Evolutionary conservation across 2,797 vertebrate genomes (phyloP), one percentile per base, ranked within the genome.

Genomic region (Triplophysa yarkandensis): DNA sequence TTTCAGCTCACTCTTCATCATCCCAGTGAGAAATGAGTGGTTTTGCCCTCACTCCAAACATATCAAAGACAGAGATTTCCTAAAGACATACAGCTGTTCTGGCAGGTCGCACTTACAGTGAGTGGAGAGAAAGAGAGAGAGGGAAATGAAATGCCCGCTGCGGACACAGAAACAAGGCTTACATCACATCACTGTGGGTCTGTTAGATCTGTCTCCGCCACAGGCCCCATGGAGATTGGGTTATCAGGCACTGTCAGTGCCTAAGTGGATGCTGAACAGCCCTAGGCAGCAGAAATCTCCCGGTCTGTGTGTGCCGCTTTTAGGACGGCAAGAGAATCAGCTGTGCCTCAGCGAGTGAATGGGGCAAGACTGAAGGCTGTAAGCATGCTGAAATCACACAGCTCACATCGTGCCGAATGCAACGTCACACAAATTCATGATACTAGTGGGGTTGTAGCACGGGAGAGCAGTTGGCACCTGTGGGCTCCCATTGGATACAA

Each of bases 321-420:
- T 90, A 90, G 89, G 85, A 83, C 85, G 88, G 85, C 85, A 69
- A 82, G 80, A 82, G 87, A 91, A 89, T 90, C 86, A 87, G 88
- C 88, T 70, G 63, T 61, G 86, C 87, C 85, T 90, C 84, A 86
- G 85, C 83, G 84, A 84, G 46, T 54, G 43, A 28, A 74, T 14
- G 58, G 67, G 62, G 62, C 74, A 41, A 32, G 36, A 50, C 39
- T 57, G 36, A 44, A 23, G 36, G 21, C 30, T 73, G 77, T 41
- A 63, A 52, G 63, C 19, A 58, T 43, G 88, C 87, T 84, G 85
- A 89, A 89, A 90, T 83, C 86, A 85, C 81, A 84, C 81, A 81
- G 84, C 86, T 86, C 87, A 86, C 89, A 87, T 87, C 87, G 85
- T 80, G 84, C 83, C 82, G 72, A 69, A 74, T 83, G 88, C 83